phyloP scores from a whole-genome alignment of 1,140 invertebrate genomes.

The Tetramorium alpestre region DNA sequence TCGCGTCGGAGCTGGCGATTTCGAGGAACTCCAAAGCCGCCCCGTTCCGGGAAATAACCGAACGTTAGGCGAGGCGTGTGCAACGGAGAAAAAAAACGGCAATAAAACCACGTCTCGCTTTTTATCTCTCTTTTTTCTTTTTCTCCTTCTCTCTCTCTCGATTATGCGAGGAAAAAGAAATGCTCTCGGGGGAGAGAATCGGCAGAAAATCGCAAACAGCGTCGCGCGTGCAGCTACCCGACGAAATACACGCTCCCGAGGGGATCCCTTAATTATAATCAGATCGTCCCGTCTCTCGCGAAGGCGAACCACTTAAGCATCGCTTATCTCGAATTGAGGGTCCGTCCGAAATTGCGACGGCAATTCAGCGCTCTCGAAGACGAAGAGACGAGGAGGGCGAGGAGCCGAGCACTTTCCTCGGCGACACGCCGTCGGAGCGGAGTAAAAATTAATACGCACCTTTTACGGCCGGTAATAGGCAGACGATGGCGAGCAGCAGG shows the following conservation, averaged over 20 bases:
- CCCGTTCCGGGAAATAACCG: neutral
- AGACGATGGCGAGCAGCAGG: conserved; percentile 24
- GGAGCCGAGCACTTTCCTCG: no score
- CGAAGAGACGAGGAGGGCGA: no score
- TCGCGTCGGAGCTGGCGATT: neutral
- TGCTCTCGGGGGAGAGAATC: neutral
- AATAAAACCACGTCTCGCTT: no score
- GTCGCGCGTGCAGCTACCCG: no score
- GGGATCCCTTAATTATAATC: conserved; percentile 8
- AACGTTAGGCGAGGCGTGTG: neutral
- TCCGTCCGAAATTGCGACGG: conserved; percentile 20
- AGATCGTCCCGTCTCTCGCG: neutral
- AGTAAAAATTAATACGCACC: neutral
- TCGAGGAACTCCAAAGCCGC: neutral
- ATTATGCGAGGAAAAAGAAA: neutral
- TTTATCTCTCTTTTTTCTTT: neutral
- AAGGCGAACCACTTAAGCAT: neutral
- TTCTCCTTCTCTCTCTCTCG: neutral
- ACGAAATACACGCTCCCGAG: neutral
- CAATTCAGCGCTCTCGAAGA: neutral
- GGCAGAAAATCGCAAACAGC: neutral
- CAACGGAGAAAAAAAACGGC: no score
- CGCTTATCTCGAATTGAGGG: conserved; percentile 10
- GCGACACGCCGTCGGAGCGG: no score
- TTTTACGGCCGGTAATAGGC: conserved; percentile 19